Evolutionary conservation across 2,888 invertebrate genomes (phyloP).

Genomic region (Ophion ventricosus): DNA sequence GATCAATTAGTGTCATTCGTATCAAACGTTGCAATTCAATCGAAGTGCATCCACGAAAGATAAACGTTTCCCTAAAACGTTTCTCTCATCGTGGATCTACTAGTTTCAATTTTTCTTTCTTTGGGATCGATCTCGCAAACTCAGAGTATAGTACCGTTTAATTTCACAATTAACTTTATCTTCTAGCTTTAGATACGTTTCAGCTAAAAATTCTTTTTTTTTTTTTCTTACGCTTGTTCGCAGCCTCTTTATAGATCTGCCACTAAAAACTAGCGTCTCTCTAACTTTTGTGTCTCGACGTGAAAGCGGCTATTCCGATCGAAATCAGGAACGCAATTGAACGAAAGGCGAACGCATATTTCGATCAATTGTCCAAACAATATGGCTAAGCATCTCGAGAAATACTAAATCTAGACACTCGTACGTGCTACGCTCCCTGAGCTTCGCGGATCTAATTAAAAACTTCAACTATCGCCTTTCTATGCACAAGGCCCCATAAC

Average conservation of each 20-base stretch:
- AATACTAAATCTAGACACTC: constrained; percentile 36
- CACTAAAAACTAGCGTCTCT: constrained; percentile 47
- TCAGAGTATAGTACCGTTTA: constrained; percentile 59
- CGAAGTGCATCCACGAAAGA: not conserved
- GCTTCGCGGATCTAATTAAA: constrained; percentile 26
- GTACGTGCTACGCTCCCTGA: constrained; percentile 23
- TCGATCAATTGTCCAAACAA: constrained; percentile 15
- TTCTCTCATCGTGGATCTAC: not conserved
- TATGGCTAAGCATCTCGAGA: constrained; percentile 26
- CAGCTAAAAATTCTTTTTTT: constrained; percentile 26
- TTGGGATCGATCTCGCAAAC: constrained; percentile 30
- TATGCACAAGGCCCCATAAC: not conserved
- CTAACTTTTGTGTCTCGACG: constrained; percentile 79
- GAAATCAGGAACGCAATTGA: constrained; percentile 73
- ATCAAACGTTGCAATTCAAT: not conserved
- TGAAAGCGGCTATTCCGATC: constrained; percentile 82
- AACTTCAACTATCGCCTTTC: constrained; percentile 4
- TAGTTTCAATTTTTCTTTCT: constrained; percentile 11
- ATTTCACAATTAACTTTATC: constrained; percentile 41
- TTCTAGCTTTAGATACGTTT: constrained; percentile 20
- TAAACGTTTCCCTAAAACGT: constrained; percentile 1
- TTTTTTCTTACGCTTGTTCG: constrained; percentile 1
- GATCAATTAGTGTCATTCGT: not conserved
- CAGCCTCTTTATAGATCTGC: constrained; percentile 23
- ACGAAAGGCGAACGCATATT: constrained; percentile 2